Percentiles rank a stretch among this genome's conserved stretches.
Conservation (phyloP, 2,113 vertebrate species). For the Mionectes macconnelli region DNA sequence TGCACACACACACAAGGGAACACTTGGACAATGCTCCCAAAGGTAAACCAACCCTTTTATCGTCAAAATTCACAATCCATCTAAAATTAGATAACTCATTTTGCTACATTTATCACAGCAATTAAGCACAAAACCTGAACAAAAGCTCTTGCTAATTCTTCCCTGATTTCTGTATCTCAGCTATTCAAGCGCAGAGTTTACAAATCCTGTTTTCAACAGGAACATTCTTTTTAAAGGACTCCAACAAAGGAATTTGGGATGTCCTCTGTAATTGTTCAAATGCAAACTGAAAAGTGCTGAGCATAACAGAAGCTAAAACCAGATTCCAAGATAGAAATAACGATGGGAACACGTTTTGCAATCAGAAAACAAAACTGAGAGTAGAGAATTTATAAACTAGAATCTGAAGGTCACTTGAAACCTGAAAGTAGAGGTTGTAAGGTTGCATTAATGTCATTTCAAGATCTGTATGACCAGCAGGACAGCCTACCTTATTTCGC, state of each 20-base stretch:
- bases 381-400: background rate
- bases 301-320: background rate
- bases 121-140: background rate
- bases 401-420: background rate
- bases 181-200: background rate
- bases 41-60: background rate
- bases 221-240: background rate
- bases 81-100: background rate
- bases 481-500: background rate
- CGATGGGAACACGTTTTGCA: fast-evolving
- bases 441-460: fast-evolving
- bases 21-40: fast-evolving
- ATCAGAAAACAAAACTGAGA: background rate
- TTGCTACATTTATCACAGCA: background rate
- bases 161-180: background rate
- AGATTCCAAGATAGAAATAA: background rate
- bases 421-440: background rate
- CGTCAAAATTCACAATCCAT: background rate
- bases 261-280: background rate
- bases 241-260: background rate
- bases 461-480: fast-evolving
- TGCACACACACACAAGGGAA: background rate
- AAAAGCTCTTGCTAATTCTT: background rate
- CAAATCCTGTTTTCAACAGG: background rate
- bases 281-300: background rate